Percentiles rank a stretch among this genome's conserved stretches.
phyloP scores from a whole-genome alignment of 2,797 vertebrate genomes.

The Eurystomus glaucurus region DNA sequence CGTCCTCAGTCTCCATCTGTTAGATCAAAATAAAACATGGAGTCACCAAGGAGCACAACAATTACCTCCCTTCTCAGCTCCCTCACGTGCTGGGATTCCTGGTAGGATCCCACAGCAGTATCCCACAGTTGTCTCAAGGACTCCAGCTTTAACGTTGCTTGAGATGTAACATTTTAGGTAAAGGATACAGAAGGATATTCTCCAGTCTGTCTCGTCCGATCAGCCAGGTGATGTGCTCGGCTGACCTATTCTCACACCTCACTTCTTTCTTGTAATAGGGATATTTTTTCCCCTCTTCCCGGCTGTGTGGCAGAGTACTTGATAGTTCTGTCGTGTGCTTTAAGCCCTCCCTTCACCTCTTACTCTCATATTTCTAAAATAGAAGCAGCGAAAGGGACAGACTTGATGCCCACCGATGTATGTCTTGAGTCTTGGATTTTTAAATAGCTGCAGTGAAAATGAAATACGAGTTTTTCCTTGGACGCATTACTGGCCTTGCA shows the following conservation, averaged over 20 bases:
- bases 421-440: not conserved
- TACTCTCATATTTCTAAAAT: not conserved
- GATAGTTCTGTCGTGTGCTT: not conserved
- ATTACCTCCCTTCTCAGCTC: not conserved
- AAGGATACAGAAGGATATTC: not conserved
- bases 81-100: accelerated
- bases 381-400: not conserved
- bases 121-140: not conserved
- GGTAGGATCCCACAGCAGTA: not conserved
- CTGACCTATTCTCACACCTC: not conserved
- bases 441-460: conserved; percentile 25
- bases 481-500: conserved; percentile 7
- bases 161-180: not conserved
- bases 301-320: not conserved
- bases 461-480: not conserved
- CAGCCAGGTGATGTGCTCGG: not conserved
- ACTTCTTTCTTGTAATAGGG: not conserved
- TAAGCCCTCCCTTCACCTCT: not conserved
- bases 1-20: not conserved
- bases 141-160: not conserved
- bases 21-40: not conserved
- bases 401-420: not conserved
- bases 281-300: not conserved
- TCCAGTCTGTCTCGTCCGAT: not conserved
- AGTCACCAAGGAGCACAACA: not conserved